Base-by-base conservation (phyloP, 2,888 invertebrate species). In the Glyphotaelius pellucidus region DNA sequence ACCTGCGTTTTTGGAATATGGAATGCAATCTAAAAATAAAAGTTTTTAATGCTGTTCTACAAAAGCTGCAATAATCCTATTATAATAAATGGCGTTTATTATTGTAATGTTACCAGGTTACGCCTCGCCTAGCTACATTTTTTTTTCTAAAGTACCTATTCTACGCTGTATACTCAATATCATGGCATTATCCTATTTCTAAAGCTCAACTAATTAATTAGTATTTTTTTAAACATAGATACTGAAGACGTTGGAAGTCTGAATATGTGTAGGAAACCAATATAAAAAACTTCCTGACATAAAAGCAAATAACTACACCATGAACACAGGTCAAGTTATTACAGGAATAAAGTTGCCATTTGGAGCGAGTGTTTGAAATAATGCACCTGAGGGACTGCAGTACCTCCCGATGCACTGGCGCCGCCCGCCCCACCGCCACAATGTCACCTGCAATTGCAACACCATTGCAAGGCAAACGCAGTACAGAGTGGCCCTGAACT, bases 391-490 rank as follows among this genome's bases (percentile, higher is more conserved):
- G 83, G 83, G 12, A 25, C 67, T 67, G 9, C 9, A 25, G 67
- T 25, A 67, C 67, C 25, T n/a, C n/a, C 3, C 25, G 67, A 67
- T n/a, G 19, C 30, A 86, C 25, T 30, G 85, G 85, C 42, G 85
- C 14, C n/a, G 42, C 30, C 30, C 47, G 30, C 30, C 30, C 30
- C 30, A 30, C 30, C 85, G 15, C 42, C 85, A 42, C 85, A 86
- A 86, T n/a, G n/a, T 86, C 85, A 86, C 85, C 42, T 86, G 85
- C 38, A 86, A 47, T 42, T 86, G 30, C 15, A 38, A 30, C n/a
- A 86, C 35, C 85, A 30, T n/a, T 86, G 35, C 38, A 25, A 86
- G 14, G 30, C 85, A 86, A 86, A 42, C 14, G 31, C 42, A 30
- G 85, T 14, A 3, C 32, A 85, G 25, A n/a, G 5, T 30, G 85